Conservation (phyloP, 30 jellyfish, hydroid and myxozoan species). For the Hydractinia echinata region DNA sequence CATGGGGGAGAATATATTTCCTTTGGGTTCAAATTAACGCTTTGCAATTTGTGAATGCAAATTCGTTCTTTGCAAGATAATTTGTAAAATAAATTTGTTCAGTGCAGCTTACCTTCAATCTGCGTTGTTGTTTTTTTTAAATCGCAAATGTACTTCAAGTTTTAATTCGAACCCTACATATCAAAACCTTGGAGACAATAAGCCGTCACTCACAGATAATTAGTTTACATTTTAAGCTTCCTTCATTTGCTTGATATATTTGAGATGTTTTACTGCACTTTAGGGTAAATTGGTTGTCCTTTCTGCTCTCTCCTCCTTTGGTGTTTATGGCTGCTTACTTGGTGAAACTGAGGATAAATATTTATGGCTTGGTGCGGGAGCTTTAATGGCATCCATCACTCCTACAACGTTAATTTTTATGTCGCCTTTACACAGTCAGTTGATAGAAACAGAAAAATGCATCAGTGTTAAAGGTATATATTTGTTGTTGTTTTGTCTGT, state of each 20-base stretch:
- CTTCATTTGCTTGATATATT: neutral
- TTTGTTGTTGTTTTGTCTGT: too few relatives aligned
- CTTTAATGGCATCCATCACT: slow-evolving; percentile 4
- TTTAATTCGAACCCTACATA: too few relatives aligned
- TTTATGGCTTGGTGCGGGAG: slow-evolving; percentile 31
- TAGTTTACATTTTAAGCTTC: too few relatives aligned
- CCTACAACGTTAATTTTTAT: slow-evolving; percentile 24
- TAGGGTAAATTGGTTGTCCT: slow-evolving; percentile 9
- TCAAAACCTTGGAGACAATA: too few relatives aligned
- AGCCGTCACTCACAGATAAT: too few relatives aligned
- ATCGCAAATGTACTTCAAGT: too few relatives aligned
- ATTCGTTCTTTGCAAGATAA: too few relatives aligned
- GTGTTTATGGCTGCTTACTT: slow-evolving; percentile 20
- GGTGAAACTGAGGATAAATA: slow-evolving; percentile 10
- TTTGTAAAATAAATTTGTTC: too few relatives aligned
- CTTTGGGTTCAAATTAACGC: too few relatives aligned
- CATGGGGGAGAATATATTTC: neutral
- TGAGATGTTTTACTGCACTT: neutral
- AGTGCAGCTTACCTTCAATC: neutral
- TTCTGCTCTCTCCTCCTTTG: slow-evolving; percentile 14
- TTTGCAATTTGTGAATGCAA: too few relatives aligned
- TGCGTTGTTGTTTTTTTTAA: too few relatives aligned
- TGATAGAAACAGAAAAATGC: slow-evolving; percentile 27
- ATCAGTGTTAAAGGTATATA: neutral
- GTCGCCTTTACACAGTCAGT: slow-evolving; percentile 30